These are phyloP conservation scores for Sebastes alutus DNA, from an alignment of 2,797 vertebrate species.

Conservation along the genomic window DNA sequence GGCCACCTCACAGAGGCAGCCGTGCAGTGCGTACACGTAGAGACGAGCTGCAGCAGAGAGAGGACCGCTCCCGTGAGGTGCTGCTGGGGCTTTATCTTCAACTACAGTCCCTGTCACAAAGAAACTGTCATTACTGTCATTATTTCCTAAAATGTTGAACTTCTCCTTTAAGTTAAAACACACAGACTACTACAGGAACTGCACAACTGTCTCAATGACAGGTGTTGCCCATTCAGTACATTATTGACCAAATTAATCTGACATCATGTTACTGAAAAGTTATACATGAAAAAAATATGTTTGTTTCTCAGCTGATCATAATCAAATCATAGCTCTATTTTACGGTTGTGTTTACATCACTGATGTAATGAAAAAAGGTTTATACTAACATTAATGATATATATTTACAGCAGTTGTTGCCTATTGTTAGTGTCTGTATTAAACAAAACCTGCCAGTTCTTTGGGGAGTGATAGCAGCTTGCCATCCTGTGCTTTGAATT, in stretches of 20 bases:
- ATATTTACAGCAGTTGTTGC: neutral
- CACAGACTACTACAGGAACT: neutral
- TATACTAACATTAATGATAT: neutral
- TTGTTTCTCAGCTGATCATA: neutral
- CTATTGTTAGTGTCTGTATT: neutral
- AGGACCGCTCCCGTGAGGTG: neutral
- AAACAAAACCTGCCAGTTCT: neutral
- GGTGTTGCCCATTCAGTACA: neutral
- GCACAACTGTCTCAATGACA: neutral
- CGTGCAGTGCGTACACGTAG: conserved; percentile 85
- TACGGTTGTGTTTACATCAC: neutral
- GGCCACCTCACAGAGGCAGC: conserved; percentile 84
- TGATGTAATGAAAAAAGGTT: neutral
- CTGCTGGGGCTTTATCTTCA: neutral
- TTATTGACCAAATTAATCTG: neutral
- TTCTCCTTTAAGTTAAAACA: neutral
- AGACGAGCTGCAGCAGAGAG: conserved; percentile 70
- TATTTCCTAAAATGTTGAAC: neutral
- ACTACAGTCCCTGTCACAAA: conserved; percentile 32
- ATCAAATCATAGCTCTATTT: neutral
- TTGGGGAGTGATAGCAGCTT: neutral
- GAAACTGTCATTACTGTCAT: neutral
- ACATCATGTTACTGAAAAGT: neutral
- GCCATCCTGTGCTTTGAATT: neutral
- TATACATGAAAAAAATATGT: neutral